Percentiles rank a stretch among this genome's conserved stretches.
phyloP scores from a whole-genome alignment of 2,888 invertebrate genomes.

The Cordilura impudica region DNA sequence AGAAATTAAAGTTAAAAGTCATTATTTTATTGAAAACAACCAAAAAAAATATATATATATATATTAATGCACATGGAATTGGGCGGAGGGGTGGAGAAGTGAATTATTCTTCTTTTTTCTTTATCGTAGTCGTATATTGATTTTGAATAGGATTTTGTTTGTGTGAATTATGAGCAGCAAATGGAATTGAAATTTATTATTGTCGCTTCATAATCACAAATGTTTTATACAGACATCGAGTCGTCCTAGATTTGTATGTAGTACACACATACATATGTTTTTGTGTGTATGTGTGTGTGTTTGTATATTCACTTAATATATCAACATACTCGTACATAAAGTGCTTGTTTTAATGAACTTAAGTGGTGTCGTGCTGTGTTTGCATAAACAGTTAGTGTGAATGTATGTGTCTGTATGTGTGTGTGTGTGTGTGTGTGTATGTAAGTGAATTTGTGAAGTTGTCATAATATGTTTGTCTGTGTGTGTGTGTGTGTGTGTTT shows the following conservation, averaged over 20 bases:
- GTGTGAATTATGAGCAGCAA: conserved; percentile 44
- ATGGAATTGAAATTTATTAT: conserved; percentile 58
- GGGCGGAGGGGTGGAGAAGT: background rate
- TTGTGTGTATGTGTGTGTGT: background rate
- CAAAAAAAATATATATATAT: background rate
- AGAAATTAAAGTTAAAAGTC: conserved; percentile 49
- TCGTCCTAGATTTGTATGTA: background rate
- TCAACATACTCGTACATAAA: conserved; percentile 49
- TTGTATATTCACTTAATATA: conserved; percentile 37
- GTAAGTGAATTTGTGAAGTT: conserved; percentile 3
- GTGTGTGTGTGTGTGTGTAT: background rate
- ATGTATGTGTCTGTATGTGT: background rate
- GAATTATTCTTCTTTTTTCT: too few relatives aligned
- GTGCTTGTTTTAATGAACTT: conserved; percentile 60
- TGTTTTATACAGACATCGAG: conserved; percentile 11
- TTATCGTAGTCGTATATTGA: conserved; percentile 28
- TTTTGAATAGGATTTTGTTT: conserved; percentile 35
- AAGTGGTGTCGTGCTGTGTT: conserved; percentile 56
- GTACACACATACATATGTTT: conserved; percentile 8
- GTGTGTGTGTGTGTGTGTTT: background rate
- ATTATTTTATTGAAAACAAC: conserved; percentile 11
- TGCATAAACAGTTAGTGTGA: conserved; percentile 19
- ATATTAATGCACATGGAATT: background rate
- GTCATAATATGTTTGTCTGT: background rate
- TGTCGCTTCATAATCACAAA: conserved; percentile 50